A percentile compares a stretch with the other conserved stretches of the same genome.
These are phyloP conservation scores for Fulica atra DNA, from an alignment of 2,113 vertebrate genomes.

Conservation along the genomic window DNA sequence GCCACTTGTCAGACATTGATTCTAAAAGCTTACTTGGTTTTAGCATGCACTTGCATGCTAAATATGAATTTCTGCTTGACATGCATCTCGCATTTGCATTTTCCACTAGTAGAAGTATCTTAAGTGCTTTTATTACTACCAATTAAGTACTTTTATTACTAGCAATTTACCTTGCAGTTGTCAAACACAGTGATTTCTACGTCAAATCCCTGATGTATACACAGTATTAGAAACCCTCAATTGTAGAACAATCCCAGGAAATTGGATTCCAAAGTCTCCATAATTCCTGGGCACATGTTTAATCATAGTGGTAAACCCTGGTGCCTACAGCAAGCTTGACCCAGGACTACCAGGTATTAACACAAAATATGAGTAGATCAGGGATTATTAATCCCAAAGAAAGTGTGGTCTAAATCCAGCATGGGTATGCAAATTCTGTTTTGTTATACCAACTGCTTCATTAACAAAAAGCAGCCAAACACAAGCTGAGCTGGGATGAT, in stretches of 20 bases:
- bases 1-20: neutral
- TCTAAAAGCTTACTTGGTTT: neutral
- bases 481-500: neutral
- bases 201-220: neutral
- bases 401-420: neutral
- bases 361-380: neutral
- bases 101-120: neutral
- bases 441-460: neutral
- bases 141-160: neutral
- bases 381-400: neutral
- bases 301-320: neutral
- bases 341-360: neutral
- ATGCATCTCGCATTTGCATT: neutral
- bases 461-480: neutral
- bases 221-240: neutral
- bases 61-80: neutral
- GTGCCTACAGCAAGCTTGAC: neutral
- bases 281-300: neutral
- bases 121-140: neutral
- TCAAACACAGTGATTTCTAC: neutral
- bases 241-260: neutral
- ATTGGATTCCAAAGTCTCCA: neutral
- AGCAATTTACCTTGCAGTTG: neutral
- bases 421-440: neutral
- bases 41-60: neutral